Evolutionary conservation across 2,113 vertebrate species (phyloP), one percentile per base, ranked within the genome.

Genomic region (Microcebus tavaratra): DNA sequence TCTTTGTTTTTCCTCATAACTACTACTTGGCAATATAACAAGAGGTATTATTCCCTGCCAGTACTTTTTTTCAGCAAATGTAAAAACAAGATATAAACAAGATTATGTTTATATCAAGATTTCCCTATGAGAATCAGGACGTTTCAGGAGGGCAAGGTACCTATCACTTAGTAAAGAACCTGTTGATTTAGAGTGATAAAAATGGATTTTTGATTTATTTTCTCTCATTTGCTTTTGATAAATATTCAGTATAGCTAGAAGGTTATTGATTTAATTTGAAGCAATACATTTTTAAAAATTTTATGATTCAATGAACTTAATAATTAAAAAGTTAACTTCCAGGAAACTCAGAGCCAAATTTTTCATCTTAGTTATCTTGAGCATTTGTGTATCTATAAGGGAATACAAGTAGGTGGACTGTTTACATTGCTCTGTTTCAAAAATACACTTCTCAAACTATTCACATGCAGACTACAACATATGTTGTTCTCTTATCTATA

Each of bases 201-300:
- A 89, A 53, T 42, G 23, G 25, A 83, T 70, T 90, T 86, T 17
- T 81, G 55, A 91, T 94, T 68, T 93, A 61, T 76, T 84, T 94
- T 3, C 45, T 89, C 79, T 73, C 79, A 8, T 59, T 92, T 75
- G n/a, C 23, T 75, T 89, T 65, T 86, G 8, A 85, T 45, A 88
- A 91, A 65, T 45, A 94, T 76, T 82, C 6, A 36, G 29, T 89
- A 48, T 29, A 80, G 55, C 25, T 70, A 50, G 65, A 31, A 88
- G 34, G n/a, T 73, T 85, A 61, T 85, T 94, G 50, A 55, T 81
- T 63, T 14, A 73, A 4, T 55, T 90, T 48, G 13, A 86, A 90
- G 59, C 50, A 90, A 55, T 90, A 3, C 23, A n/a, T 50, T 42
- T 53, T 88, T 25, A 70, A 87, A 93, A 36, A n/a, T 70, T 85